Percentiles rank a stretch among this genome's conserved stretches.
Conservation (phyloP, 1,140 invertebrate genomes). For the Dufourea novaeangliae region DNA sequence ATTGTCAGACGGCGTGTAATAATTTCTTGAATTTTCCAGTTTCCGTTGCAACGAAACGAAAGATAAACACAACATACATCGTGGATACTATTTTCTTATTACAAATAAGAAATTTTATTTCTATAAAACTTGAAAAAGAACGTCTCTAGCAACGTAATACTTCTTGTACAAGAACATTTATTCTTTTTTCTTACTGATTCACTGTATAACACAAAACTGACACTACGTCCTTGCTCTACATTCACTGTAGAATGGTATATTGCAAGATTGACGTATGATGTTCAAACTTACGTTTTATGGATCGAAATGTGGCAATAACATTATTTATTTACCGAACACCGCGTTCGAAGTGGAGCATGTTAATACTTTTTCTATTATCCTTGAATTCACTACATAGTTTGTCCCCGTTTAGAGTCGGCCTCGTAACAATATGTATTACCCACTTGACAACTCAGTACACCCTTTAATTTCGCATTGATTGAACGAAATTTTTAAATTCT, state of each 20-base stretch:
- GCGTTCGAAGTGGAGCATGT: neutral
- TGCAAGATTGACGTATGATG: neutral
- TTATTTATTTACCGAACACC: slow-evolving; percentile 23
- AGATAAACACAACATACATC: no score
- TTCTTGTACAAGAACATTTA: no score
- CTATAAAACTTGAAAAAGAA: no score
- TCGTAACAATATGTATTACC: neutral
- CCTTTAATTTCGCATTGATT: neutral
- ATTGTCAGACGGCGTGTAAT: neutral
- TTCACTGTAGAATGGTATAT: neutral
- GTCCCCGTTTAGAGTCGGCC: neutral
- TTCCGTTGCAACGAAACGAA: neutral
- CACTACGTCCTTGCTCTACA: neutral
- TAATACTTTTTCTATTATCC: neutral
- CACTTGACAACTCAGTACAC: neutral
- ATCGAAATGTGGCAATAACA: no score
- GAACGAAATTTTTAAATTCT: neutral
- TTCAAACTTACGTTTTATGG: neutral
- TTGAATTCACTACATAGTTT: slow-evolving; percentile 3
- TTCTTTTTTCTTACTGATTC: no score
- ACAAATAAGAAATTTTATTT: no score
- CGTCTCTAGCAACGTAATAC: no score
- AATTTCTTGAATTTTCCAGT: neutral
- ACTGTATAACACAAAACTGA: neutral
- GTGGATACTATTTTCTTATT: no score